Base-by-base conservation (phyloP, 2,113 vertebrate genomes). In the Taurulus bubalis region DNA sequence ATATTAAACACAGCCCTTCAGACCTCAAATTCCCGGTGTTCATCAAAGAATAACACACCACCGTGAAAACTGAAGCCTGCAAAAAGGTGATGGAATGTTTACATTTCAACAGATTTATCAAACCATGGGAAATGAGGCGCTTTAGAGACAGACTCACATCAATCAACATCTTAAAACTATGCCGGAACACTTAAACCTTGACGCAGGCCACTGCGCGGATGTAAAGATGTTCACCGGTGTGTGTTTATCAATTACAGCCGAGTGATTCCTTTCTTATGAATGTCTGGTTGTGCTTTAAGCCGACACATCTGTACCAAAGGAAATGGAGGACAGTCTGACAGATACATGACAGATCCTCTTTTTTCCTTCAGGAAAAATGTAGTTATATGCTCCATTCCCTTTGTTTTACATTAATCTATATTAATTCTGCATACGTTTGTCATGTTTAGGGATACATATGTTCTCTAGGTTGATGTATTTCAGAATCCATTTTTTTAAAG, bases 11-110 rank as follows among this genome's bases (percentile, higher is more conserved):
- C 60, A 71, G 47, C 45, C 40, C 55, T 81, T 75, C 72, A 71
- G 56, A 77, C 38, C 42, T 74, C 45, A 74, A 16, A 79, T 68
- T 77, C 20, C 62, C 75, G 34, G n/a, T 47, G 75, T 65, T 70
- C 75, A 77, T 81, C 77, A 73, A 85, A 82, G 71, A 80, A 90
- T 89, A 92, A 91, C 85, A 91, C 68, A 71, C 69, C 83, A 26
- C 65, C 3, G 18, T 28, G 53, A 71, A 80, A 70, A 58, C 68
- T 66, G 79, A 90, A 59, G 72, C 85, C 71, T 3, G 4, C 18
- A 38, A 75, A 63, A 77, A 77, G 36, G 68, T 83, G 75, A 82
- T 72, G 67, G 81, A 85, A 76, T 85, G 85, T 89, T 86, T 80
- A 68, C 36, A 84, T 85, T 88, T 85, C 55, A 45, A 71, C 80